Base-by-base conservation (phyloP, 2,888 invertebrate species). In the Hirudinaria manillensis region DNA sequence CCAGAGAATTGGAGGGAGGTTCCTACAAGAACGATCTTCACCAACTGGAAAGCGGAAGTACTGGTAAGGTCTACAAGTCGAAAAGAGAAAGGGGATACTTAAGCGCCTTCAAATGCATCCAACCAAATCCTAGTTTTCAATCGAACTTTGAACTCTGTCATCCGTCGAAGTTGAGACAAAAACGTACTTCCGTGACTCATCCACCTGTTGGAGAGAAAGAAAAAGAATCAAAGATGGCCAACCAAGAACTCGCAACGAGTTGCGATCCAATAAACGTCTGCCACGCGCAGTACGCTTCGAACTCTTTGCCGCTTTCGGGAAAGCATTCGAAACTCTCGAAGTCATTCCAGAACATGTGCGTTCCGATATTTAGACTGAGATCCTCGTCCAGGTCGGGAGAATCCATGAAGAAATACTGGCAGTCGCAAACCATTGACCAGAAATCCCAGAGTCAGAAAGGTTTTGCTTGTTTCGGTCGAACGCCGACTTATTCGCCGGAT, bases 1-100 rank as follows among this genome's bases (percentile, higher is more conserved):
- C 68, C 2, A 68, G 21, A 13, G 34, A 68, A 36, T 19, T 68
- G n/a, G 68, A 68, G 16, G 68, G 68, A 7, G 34, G 68, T 29
- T 68, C 68, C 29, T 68, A 68, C 68, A 34, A 68, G 6, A 68
- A 68, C 27, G 36, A 68, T 32, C n/a, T n/a, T 36, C 32, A 68
- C 21, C n/a, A 68, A 24, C n/a, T 29, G n/a, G n/a, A 29, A n/a
- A 34, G 29, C 68, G 32, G 36, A 2, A 61, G 24, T 61, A 16
- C 61, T 29, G 29, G 24, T 4, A 29, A 61, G 29, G 61, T 6
- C n/a, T 61, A 61, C 61, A 61, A 61, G 10, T 61, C 61, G 29
- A 61, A 61, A n/a, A 24, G 61, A 7, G 61, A 61, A 7, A 61
- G 61, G n/a, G 61, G 61, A 24, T 61, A 61, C 13, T 10, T 61